A percentile compares a stretch with the other conserved stretches of the same genome.
These are phyloP conservation scores for Haliclystus octoradiatus DNA, from an alignment of 30 jellyfish, hydroid and myxozoan species.

Conservation along the genomic window DNA sequence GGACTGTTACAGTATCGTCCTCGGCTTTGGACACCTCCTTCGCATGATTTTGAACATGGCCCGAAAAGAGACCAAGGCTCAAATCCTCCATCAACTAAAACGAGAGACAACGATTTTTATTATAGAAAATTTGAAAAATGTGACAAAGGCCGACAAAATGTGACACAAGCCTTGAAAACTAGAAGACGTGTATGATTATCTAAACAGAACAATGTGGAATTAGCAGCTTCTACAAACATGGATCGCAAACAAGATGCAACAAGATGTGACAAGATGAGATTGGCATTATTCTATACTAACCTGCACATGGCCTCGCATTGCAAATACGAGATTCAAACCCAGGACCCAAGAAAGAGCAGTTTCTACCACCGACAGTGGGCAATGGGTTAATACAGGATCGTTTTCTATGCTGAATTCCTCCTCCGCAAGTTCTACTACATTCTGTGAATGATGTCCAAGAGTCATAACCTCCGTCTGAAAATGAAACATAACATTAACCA, in stretches of 20 bases:
- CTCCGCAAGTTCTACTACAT: not conserved
- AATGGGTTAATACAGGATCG: not conserved
- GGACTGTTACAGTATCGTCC: conserved; percentile 38
- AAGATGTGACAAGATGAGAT: no score
- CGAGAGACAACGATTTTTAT: not conserved
- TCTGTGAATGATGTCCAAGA: not conserved
- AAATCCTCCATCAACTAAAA: conserved; percentile 10
- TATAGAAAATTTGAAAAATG: no score
- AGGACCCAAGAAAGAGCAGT: not conserved
- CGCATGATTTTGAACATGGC: conserved; percentile 24
- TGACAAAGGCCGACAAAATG: no score
- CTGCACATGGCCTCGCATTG: not conserved
- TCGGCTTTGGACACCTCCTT: conserved; percentile 25
- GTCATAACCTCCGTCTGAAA: not conserved
- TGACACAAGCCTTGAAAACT: no score
- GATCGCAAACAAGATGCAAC: no score
- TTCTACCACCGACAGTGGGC: not conserved
- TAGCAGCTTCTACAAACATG: no score
- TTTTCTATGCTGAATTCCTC: not conserved
- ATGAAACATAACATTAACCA: no score
- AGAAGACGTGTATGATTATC: no score
- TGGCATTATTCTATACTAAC: not conserved
- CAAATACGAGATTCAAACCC: not conserved
- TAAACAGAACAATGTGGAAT: no score
- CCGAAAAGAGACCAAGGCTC: conserved; percentile 22